Percentiles rank a stretch among this genome's conserved stretches.
Conservation (phyloP, 2,113 vertebrate genomes). For the Istiophorus platypterus region DNA sequence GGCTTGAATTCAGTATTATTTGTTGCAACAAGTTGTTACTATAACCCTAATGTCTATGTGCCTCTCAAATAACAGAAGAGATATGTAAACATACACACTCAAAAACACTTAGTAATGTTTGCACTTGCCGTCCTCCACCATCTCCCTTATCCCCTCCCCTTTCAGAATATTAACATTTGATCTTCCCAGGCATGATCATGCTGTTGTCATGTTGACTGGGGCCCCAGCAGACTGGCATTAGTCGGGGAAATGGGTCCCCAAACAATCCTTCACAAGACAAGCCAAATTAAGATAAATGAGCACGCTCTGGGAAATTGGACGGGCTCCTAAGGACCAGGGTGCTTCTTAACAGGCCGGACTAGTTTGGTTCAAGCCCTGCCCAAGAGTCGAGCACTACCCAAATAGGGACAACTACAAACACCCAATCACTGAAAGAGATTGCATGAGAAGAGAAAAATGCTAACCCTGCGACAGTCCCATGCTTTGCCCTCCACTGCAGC, state of each 20-base stretch:
- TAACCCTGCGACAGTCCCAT: background rate
- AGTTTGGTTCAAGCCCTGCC: background rate
- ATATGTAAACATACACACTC: background rate
- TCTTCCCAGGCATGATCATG: conserved; percentile 14
- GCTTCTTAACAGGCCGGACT: background rate
- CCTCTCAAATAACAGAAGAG: background rate
- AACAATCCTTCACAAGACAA: conserved; percentile 23
- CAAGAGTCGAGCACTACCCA: background rate
- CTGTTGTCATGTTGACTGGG: conserved; percentile 21
- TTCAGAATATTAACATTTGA: conserved; percentile 2
- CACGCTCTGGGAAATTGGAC: conserved; percentile 21
- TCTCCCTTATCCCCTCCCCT: background rate
- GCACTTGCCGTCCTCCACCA: background rate
- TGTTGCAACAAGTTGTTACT: background rate
- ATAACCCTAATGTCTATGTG: background rate
- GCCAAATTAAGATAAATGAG: conserved; percentile 32
- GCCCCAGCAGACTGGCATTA: conserved; percentile 7
- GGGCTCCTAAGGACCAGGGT: background rate
- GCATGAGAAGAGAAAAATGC: background rate
- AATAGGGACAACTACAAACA: background rate
- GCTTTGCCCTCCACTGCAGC: background rate
- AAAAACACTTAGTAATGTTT: background rate
- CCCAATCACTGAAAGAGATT: conserved; percentile 6
- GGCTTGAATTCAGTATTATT: background rate
- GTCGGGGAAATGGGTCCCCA: background rate